Evolutionary conservation across 2,888 invertebrate genomes (phyloP).

Genomic region (Eilema griseolum): DNA sequence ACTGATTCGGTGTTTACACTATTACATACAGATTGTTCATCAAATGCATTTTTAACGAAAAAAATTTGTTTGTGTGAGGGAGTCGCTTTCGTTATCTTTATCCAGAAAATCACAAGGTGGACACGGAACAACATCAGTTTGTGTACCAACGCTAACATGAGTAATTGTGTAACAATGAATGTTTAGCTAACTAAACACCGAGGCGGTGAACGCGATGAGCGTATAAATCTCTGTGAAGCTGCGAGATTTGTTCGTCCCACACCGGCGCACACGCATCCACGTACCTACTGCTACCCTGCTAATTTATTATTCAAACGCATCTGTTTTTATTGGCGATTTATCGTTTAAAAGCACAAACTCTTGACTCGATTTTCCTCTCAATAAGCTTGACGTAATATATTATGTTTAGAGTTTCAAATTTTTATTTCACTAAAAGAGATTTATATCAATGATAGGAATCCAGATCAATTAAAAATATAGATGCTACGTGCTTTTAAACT

Average conservation of each 20-base stretch:
- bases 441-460: background rate
- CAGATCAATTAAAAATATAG: background rate
- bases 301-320: conserved; percentile 54
- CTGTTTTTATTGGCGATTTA: conserved; percentile 49
- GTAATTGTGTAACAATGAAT: too few relatives aligned
- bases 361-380: conserved; percentile 9
- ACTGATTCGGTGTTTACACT: too few relatives aligned
- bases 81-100: too few relatives aligned
- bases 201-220: conserved; percentile 29
- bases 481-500: too few relatives aligned
- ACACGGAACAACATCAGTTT: too few relatives aligned
- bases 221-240: conserved; percentile 42
- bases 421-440: background rate
- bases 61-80: too few relatives aligned
- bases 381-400: background rate
- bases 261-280: conserved; percentile 34
- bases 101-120: too few relatives aligned
- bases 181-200: conserved; percentile 11
- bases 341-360: conserved; percentile 33
- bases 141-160: too few relatives aligned
- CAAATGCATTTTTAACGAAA: too few relatives aligned
- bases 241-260: conserved; percentile 52
- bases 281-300: conserved; percentile 28
- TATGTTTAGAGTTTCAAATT: background rate
- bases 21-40: too few relatives aligned